These are phyloP conservation scores for Hesperophylax magnus DNA, from an alignment of 1,140 invertebrate genomes.

Conservation along the genomic window DNA sequence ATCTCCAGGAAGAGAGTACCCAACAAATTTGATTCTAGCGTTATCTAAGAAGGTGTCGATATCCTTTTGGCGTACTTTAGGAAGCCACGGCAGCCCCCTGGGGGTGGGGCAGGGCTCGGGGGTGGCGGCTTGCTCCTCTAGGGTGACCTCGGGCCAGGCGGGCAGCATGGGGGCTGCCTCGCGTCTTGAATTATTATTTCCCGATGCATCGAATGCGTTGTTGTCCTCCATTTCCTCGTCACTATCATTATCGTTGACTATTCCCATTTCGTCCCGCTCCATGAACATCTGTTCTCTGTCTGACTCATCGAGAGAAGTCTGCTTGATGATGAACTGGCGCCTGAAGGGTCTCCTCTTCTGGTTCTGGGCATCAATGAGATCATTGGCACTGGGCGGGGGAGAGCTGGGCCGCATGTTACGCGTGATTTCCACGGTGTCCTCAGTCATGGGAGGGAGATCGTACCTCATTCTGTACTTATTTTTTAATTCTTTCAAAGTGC, in stretches of 20 bases:
- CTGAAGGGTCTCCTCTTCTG: conserved; percentile 77
- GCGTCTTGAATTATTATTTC: background rate
- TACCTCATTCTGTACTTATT: conserved; percentile 79
- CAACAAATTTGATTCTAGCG: conserved; percentile 95
- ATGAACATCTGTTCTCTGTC: conserved; percentile 79
- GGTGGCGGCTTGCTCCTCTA: conserved; percentile 30
- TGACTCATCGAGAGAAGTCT: conserved; percentile 91
- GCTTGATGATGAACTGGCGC: conserved; percentile 88
- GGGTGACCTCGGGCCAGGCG: conserved; percentile 16
- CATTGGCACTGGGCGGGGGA: conserved; percentile 92
- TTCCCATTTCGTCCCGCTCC: conserved; percentile 73
- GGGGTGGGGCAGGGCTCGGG: conserved; percentile 70
- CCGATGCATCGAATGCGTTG: conserved; percentile 68
- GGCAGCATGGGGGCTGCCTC: background rate
- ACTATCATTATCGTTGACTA: conserved; percentile 60
- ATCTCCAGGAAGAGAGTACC: conserved; percentile 89
- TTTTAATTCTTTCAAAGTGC: conserved; percentile 84
- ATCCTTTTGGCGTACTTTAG: conserved; percentile 96
- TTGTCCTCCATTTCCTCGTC: conserved; percentile 70
- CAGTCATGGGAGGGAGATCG: conserved; percentile 82
- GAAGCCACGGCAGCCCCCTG: conserved; percentile 91
- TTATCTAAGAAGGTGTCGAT: conserved; percentile 93
- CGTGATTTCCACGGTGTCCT: conserved; percentile 95
- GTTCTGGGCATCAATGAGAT: conserved; percentile 92
- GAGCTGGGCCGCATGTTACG: conserved; percentile 95